These are phyloP conservation scores for Ceyx margarethae DNA, from an alignment of 2,113 vertebrate genomes.

Conservation along the genomic window DNA sequence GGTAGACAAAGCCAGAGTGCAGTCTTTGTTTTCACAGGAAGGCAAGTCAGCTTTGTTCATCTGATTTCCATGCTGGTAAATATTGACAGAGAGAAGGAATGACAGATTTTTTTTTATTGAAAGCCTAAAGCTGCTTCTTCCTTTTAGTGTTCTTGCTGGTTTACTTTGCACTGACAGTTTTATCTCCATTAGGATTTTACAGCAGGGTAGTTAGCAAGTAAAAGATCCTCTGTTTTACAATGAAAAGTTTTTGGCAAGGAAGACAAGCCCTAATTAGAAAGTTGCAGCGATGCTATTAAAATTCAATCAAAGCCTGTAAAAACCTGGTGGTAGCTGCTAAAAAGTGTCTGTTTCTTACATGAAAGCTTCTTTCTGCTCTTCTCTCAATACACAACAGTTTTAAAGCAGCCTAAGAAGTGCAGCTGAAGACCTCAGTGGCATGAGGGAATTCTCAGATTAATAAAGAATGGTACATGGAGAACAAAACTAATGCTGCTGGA, in stretches of 20 bases:
- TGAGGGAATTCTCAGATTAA: background rate
- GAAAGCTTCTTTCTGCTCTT: background rate
- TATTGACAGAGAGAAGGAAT: background rate
- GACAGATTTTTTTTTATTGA: background rate
- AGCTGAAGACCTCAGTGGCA: background rate
- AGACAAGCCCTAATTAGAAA: background rate
- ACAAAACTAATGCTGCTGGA: background rate
- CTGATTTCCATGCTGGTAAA: background rate
- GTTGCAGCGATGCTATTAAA: background rate
- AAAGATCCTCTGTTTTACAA: background rate
- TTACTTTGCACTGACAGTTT: background rate
- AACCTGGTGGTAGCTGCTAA: background rate
- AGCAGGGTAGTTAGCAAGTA: background rate
- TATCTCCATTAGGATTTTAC: background rate
- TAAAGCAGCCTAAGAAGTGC: background rate
- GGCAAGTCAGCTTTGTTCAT: background rate
- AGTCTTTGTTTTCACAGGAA: background rate
- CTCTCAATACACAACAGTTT: background rate
- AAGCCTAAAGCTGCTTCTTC: background rate
- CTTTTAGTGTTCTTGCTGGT: background rate
- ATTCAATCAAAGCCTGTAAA: background rate
- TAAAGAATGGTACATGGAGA: background rate
- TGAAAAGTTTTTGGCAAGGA: background rate
- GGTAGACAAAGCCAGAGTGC: background rate
- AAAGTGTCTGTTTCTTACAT: background rate